Base-by-base conservation (phyloP, 2,113 vertebrate species). In the Pyxicephalus adspersus region DNA sequence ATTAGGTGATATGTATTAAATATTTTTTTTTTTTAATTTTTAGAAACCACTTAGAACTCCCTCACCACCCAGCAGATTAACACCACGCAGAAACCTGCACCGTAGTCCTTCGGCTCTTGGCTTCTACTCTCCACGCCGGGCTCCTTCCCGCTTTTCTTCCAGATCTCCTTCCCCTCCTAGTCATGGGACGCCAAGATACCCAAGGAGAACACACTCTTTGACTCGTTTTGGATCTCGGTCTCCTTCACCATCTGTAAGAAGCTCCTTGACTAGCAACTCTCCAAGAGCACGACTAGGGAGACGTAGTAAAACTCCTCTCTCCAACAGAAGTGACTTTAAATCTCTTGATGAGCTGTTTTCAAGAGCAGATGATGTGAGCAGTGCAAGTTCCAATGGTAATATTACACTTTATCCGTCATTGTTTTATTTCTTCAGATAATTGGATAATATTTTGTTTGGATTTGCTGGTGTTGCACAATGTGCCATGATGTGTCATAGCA, bases 271-370 rank as follows among this genome's bases (percentile, higher is more conserved):
- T 0, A 67, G 76, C 0, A 4, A 9, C 3, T 88, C 84, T 25
- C 83, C 79, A 1, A 18, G 29, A 50, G 18, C 0, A 57, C 80
- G 26, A 9, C 70, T 66, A 9, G 13, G 13, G 20, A 75, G 65
- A 64, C 83, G 26, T 1, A 90, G 85, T 2, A 79, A 81, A n/a
- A 86, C 65, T 0, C 89, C 91, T 9, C 45, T 57, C 26, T 84
- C 83, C 0, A 84, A 85, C 4, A 81, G 7, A 51, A 91, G 87
- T 16, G 87, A 94, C 74, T 83, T 94, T 5, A 86, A 77, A 9
- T 94, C 94, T 2, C 64, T 91, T 66, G 92, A 93, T 2, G 93
- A 94, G 55, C 88, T 92, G 3, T 92, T 93, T 80, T 89, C 90
- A 0, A 68, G 85, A 58, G 84, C 77, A 74, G 84, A 90, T 19